Base-by-base conservation (phyloP, 2,888 invertebrate genomes). In the Eulithis prunata region DNA sequence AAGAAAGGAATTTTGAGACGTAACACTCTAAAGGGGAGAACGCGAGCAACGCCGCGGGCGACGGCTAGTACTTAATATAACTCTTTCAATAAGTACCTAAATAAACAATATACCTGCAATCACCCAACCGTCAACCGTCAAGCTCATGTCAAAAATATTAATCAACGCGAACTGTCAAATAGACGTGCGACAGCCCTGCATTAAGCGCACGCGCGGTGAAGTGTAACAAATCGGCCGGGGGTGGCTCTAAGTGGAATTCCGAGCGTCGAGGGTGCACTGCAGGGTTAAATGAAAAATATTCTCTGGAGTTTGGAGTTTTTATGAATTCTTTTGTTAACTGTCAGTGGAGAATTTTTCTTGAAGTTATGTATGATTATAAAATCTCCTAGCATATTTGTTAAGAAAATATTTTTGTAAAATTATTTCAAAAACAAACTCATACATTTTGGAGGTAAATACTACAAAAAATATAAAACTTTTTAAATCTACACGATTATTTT, bases 221-320 rank as follows among this genome's bases (percentile, higher is more conserved):
- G 74, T 78, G 80, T 77, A 76, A 78, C 82, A 78, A 82, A 82
- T 82, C 81, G 80, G 59, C 61, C 67, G 60, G 70, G 73, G 69
- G 62, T 57, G 71, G 54, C 64, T 64, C 56, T 76, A 64, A 73
- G 73, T 70, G 68, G 71, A 76, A 77, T 76, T 75, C 63, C 73
- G 69, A 57, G 73, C 68, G 66, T 43, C 47, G 52, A 45, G 62
- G 56, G 13, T 52, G 68, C 66, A 55, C n/a, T 52, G 68, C 66
- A 55, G 68, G 70, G 71, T 70, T 68, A 53, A 32, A 47, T 57
- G 32, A 60, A 62, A 67, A 66, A 66, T 66, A 54, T 58, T 68
- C 57, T 51, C 61, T 61, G 61, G 68, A 62, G 68, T 75, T 56
- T 32, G 10, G n/a, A 70, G 70, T 68, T 71, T 74, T 69, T 59